Base-by-base conservation (phyloP, 37 sponge, comb jelly and placozoan species). In the Beroe ovata region DNA sequence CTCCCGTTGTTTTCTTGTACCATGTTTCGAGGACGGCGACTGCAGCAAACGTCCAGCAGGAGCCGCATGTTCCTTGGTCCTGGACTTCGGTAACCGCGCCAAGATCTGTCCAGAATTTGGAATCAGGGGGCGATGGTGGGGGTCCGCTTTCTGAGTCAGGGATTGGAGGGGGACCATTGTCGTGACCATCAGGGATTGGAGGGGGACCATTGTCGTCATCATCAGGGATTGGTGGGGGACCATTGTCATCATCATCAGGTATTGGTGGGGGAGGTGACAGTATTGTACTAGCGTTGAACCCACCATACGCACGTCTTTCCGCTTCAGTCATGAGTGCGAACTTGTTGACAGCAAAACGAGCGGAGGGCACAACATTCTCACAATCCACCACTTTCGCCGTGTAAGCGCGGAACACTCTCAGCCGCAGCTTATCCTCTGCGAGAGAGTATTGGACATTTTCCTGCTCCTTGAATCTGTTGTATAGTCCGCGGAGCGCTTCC, bases 21-120 rank as follows among this genome's bases (percentile, higher is more conserved):
- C 69, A 2, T 6, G 32, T 30, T 33, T 66, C 69, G 0, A 66
- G 69, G 18, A 37, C 30, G 16, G 36, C 30, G 16, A 30, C 18
- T 6, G 69, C 25, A 8, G 32, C 69, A 16, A 66, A 66, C 34
- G 30, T 30, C 69, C 69, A 66, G 69, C 69, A 66, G 1, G 69
- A 26, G 33, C 69, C 69, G 34, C 69, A 66, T 34, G 25, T 30
- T 2, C 32, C 35, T 30, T 66, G 69, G 69, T 66, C 16, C 2
- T 11, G 33, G 1, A 14, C 18, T 37, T 32, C 16, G 36, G 33
- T 14, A 34, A 30, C 32, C 2, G 25, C 29, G 16, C 30, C 18
- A 37, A 4, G 8, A 37, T 66, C 69, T 34, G 69, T 30, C 30
- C 32, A 66, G 36, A 66, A 30, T 26, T 26, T 26, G n/a, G n/a